Conservation (phyloP, 2,888 invertebrate genomes). For the Leptopilina drosophilae region DNA sequence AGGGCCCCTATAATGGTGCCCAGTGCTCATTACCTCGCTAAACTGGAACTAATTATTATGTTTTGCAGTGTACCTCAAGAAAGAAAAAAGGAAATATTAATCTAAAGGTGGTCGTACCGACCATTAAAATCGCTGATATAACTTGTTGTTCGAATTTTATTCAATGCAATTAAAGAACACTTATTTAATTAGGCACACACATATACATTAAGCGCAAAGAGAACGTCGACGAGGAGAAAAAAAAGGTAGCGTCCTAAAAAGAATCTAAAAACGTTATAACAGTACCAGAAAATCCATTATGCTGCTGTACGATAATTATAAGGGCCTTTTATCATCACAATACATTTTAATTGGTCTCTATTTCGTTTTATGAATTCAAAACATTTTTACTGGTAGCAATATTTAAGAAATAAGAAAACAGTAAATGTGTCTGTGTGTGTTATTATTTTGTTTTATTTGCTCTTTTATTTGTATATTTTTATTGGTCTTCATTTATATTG, state of each 20-base stretch:
- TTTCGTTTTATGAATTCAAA: neutral
- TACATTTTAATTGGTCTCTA: neutral
- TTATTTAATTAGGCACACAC: conserved; percentile 10
- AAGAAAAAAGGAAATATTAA: conserved; percentile 8
- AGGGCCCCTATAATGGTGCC: conserved; percentile 61
- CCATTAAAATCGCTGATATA: conserved; percentile 16
- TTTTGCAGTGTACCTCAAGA: conserved; percentile 53
- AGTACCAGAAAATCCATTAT: neutral
- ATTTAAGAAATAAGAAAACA: neutral
- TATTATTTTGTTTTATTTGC: no score
- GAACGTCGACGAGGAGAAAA: neutral
- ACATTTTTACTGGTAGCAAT: conserved; percentile 4
- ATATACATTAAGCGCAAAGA: neutral
- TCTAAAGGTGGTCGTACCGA: neutral
- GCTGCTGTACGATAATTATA: neutral
- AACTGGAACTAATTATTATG: conserved; percentile 68
- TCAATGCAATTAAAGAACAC: conserved; percentile 14
- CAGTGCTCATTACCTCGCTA: conserved; percentile 64
- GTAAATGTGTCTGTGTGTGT: no score
- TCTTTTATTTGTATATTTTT: no score
- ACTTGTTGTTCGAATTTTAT: conserved; percentile 9
- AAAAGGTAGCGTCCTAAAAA: neutral
- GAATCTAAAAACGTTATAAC: conserved; percentile 4
- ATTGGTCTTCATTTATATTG: no score
- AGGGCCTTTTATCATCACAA: neutral